Percentiles rank a stretch among this genome's conserved stretches.
Conservation (phyloP, 1,140 invertebrate species). For the Bradynema listronoti region DNA sequence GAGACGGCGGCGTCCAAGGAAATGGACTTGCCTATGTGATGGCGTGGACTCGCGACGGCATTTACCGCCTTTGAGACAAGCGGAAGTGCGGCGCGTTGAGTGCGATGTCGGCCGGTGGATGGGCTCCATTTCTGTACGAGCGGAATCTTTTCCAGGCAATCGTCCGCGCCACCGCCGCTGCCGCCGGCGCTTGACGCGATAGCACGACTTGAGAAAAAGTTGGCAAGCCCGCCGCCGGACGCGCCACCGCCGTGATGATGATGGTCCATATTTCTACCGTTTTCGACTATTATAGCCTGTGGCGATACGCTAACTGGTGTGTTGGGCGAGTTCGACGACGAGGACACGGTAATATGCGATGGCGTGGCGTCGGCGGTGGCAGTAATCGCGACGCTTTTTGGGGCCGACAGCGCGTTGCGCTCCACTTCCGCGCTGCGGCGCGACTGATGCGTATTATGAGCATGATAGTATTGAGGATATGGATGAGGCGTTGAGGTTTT, state of each 20-base stretch:
- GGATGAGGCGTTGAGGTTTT: conserved; percentile 44
- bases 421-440: not conserved
- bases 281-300: conserved; percentile 51
- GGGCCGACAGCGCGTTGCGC: not conserved
- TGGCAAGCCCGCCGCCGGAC: conserved; percentile 6
- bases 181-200: conserved; percentile 3
- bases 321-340: conserved; percentile 5
- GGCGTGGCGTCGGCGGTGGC: too few species aligned
- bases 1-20: conserved; percentile 50
- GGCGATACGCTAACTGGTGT: conserved; percentile 21
- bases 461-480: conserved; percentile 49
- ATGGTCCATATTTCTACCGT: conserved; percentile 19
- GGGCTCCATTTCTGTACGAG: conserved; percentile 53
- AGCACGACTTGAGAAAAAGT: conserved; percentile 11
- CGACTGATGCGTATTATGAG: conserved; percentile 24
- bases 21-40: conserved; percentile 50
- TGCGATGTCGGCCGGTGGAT: too few species aligned
- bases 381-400: conserved; percentile 8
- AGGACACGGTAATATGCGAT: too few species aligned
- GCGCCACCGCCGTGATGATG: not conserved
- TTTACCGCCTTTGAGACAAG: conserved; percentile 16
- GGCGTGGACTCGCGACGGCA: too few species aligned
- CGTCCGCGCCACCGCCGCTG: conserved; percentile 5
- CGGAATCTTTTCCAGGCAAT: conserved; percentile 52
- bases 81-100: not conserved